phyloP scores from a whole-genome alignment of 2,888 invertebrate genomes.

The Masnerella sp. region DNA sequence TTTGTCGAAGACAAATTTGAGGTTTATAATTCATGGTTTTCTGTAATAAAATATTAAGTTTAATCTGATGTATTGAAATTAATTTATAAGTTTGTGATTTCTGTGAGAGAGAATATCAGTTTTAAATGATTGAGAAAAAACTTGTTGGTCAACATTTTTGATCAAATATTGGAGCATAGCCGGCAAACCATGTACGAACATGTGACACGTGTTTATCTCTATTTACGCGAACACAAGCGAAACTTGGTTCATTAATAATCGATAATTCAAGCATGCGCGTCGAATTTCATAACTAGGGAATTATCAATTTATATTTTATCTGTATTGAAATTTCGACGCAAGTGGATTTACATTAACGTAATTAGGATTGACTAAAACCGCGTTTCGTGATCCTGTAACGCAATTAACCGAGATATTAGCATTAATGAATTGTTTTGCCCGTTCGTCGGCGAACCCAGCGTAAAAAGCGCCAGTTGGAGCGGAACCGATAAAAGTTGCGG shows the following conservation, averaged over 20 bases:
- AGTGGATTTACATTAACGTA: constrained; percentile 18
- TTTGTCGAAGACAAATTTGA: too few species aligned
- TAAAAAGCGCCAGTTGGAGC: neutral
- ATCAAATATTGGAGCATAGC: constrained; percentile 2
- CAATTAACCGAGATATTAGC: constrained; percentile 11
- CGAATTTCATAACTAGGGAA: constrained; percentile 6
- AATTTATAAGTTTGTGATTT: too few species aligned
- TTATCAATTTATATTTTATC: constrained; percentile 12
- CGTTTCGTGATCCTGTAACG: neutral
- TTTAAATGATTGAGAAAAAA: too few species aligned
- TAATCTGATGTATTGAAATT: too few species aligned
- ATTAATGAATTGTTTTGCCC: constrained; percentile 9
- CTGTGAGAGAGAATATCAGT: too few species aligned
- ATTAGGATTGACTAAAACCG: constrained; percentile 9
- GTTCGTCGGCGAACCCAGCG: too few species aligned
- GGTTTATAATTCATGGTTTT: too few species aligned
- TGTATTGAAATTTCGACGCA: constrained; percentile 4
- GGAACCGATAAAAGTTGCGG: constrained; percentile 16
- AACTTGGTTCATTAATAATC: constrained; percentile 22
- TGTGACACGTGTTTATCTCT: constrained; percentile 10
- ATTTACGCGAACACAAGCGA: neutral
- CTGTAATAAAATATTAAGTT: too few species aligned
- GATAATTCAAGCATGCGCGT: constrained; percentile 11
- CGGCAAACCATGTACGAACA: neutral
- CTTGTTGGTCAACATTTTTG: too few species aligned